Evolutionary conservation across 1,140 invertebrate genomes (phyloP), one percentile per base, ranked within the genome.

Genomic region (Trachymyrmex cornetzi): DNA sequence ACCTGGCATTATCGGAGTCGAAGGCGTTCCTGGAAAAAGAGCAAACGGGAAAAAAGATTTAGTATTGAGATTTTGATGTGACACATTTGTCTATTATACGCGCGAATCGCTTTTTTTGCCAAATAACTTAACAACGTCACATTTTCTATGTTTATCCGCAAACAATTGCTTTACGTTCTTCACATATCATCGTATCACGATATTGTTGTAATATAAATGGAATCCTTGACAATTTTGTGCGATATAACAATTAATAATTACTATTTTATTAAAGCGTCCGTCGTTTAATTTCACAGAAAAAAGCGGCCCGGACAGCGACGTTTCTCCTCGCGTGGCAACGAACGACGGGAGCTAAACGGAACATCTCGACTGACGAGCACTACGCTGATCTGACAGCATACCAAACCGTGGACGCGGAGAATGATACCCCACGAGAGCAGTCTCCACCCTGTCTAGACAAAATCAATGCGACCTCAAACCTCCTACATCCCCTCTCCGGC

Each of bases 1-100:
- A 61, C 97, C 97, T 64, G 97, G 97, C 97, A 98, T 98, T 92
- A 97, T 97, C 94, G 97, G 95, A 77, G 95, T 96, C 53, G 96
- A 95, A 84, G 97, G 96, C 72, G 96, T 96, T 88, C 96, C 97
- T 97, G 94, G 44, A 96, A 96, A 94, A 19, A 94, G 24, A 77
- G 0, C 9, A 34, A 34, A 14, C 1, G 5, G 6, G 0, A 3
- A 61, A 50, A 14, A 69, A 69, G n/a, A 19, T 38, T 67, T 53
- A 80, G 6, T 80, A 64, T 48, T 4, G n/a, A n/a, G n/a, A 22
- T 79, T 64, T n/a, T 19, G 2, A 27, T 16, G 1, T 38, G 7
- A 77, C n/a, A 16, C n/a, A 16, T 64, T 19, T n/a, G 30, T 34
- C 11, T 67, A 22, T 67, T 38, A 64, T 16, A 38, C 30, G 5